Base-by-base conservation (phyloP, 2,888 invertebrate species). In the Xiphydria camelus region DNA sequence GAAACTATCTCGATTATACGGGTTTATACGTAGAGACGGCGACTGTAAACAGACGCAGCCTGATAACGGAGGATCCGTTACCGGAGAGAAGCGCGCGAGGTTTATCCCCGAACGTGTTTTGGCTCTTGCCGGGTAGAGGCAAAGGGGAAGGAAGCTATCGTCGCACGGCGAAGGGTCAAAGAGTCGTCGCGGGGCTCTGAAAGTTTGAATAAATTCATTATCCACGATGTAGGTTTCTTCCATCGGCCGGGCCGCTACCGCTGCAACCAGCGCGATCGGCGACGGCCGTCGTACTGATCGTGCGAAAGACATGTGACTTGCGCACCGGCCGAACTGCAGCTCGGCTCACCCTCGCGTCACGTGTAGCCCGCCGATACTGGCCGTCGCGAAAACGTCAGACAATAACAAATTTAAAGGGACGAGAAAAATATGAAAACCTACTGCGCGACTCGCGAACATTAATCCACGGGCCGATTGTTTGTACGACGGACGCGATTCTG, bases 291-390 rank as follows among this genome's bases (percentile, higher is more conserved):
- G n/a, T 64, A 64, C 59, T 65, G 57, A 59, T 55, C 61, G 46
- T 65, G 51, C 51, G 46, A 42, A 50, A 64, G 60, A 65, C 60
- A 50, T 65, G 49, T n/a, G 52, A 66, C 62, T 57, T 39, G 62
- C 57, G 49, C 46, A 53, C 56, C 57, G 54, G 59, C 55, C 53
- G 41, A 54, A n/a, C 29, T 19, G 36, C 7, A n/a, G 47, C 59
- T 64, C 57, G 55, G 62, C 64, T 62, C n/a, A n/a, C n/a, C 55
- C 59, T 62, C 59, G 59, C 61, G 51, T 63, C 64, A 59, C 62
- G 61, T 66, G 64, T 53, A 46, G 33, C 43, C 47, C 31, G 20
- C 36, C 19, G 20, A 33, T 41, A 35, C 37, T 38, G 45, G 37
- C 49, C 53, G 41, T 51, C 45, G 51, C 29, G 25, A 46, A 46